Percentiles rank a stretch among this genome's conserved stretches.
phyloP scores from a whole-genome alignment of 1,140 invertebrate genomes.

The Trichonephila clavata region DNA sequence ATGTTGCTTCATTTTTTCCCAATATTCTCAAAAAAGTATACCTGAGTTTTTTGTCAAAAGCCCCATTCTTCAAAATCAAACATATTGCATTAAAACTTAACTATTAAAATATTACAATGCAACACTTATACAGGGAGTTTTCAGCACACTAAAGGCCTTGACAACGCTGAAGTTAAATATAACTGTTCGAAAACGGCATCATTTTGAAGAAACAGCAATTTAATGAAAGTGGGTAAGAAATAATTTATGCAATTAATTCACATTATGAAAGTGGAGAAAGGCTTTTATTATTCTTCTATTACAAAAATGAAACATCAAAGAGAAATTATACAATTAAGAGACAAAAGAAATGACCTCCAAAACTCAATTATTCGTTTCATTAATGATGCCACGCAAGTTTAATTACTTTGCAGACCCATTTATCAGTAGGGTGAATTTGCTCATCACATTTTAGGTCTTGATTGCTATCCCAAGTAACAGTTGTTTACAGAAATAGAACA shows the following conservation, averaged over 20 bases:
- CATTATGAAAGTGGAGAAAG: background rate
- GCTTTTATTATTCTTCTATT: background rate
- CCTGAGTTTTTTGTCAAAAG: too few species aligned
- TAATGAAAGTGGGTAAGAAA: background rate
- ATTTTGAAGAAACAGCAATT: background rate
- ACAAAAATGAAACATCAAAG: background rate
- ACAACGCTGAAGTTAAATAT: too few species aligned
- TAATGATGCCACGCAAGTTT: slow-evolving; percentile 5
- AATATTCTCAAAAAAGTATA: too few species aligned
- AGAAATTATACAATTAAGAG: background rate
- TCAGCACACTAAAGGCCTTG: too few species aligned
- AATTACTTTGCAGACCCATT: slow-evolving; percentile 6
- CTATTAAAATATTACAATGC: too few species aligned
- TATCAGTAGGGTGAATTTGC: background rate
- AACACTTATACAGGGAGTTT: too few species aligned
- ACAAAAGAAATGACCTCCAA: slow-evolving; percentile 1
- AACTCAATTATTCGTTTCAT: background rate
- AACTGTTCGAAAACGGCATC: too few species aligned
- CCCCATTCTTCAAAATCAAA: too few species aligned
- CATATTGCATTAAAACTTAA: too few species aligned
- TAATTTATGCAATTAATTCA: background rate
- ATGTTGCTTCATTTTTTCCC: too few species aligned
- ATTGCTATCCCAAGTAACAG: background rate
- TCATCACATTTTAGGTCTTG: background rate
- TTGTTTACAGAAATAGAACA: background rate